Base-by-base conservation (phyloP, 2,888 invertebrate species). In the Ormyrus rosae region DNA sequence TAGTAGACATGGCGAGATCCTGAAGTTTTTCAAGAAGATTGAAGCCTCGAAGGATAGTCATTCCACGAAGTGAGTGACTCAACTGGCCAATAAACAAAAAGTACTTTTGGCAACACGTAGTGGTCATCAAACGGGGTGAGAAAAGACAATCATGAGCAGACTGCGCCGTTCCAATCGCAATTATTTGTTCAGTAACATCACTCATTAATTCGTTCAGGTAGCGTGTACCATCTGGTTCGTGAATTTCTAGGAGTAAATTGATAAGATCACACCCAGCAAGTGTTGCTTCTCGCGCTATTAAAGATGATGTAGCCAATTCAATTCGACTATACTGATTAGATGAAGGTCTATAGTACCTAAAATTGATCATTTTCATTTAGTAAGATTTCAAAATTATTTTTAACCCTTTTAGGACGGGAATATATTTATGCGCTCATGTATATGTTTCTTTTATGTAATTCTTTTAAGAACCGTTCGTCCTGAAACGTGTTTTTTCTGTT, bases 21-120 rank as follows among this genome's bases (percentile, higher is more conserved):
- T 96, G 92, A 77, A 98, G 93, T 56, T 87, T 89, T 8, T 90
- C 89, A 58, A 91, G 82, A 46, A 91, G 81, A 81, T 89, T 86
- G 70, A 89, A 89, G 51, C 86, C 94, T 83, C 96, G 95, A 68
- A 98, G 93, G 73, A 96, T 93, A 84, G 92, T 92, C 61, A 95
- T 91, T 2, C 96, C 96, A 65, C 93, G 92, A 73, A 93, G 93
- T 7, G 94, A 93, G 83, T 95, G 95, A 85, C 95, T 95, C 86
- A 98, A 93, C 85, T 97, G 95, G 0, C 98, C 98, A 82, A 98
- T 94, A 89, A 98, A 96, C 64, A 99, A 93, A 91, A 99, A 99
- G 92, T 98, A 99, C 92, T 96, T 96, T 90, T 98, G 98, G 89
- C 97, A 96, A 92, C 97, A 95, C 0, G 98, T 97, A 86, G 95